Conservation (phyloP, 2,888 invertebrate genomes). For the Merodon equestris region DNA sequence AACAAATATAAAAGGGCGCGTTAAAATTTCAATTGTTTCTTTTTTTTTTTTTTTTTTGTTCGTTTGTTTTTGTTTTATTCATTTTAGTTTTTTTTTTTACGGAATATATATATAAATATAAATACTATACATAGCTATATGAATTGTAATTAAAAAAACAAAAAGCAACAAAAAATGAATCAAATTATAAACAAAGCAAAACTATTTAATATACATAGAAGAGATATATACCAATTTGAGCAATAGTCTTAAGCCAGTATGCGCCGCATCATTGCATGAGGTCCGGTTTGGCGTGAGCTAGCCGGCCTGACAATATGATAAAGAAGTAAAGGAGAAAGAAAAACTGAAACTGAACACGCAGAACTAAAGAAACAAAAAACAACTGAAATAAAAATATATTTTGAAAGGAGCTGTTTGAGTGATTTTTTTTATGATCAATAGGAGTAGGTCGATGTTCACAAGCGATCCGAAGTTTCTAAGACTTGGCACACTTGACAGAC, state of each 20-base stretch:
- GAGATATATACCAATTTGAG: conserved; percentile 64
- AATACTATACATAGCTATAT: conserved; percentile 54
- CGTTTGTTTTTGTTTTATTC: no score
- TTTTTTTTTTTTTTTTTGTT: conserved; percentile 20
- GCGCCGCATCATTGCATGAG: conserved; percentile 20
- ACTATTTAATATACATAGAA: conserved; percentile 60
- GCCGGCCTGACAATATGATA: no score
- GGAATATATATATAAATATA: conserved; percentile 18
- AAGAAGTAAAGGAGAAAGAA: no score
- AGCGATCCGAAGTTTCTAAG: no score
- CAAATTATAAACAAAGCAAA: conserved; percentile 36
- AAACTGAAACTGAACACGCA: no score
- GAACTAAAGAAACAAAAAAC: conserved; percentile 42
- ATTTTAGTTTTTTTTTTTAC: conserved; percentile 17
- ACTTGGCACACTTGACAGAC: no score
- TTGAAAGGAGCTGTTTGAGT: conserved; percentile 49
- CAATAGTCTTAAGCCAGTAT: conserved; percentile 48
- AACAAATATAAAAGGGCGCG: conserved; percentile 8
- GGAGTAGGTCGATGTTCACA: no score
- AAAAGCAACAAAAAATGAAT: conserved; percentile 15
- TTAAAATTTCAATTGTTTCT: conserved; percentile 16
- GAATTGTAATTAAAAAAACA: conserved; percentile 54
- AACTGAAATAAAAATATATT: conserved; percentile 66
- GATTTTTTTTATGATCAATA: not conserved
- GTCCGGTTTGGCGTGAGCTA: no score